Evolutionary conservation across 2,888 invertebrate genomes (phyloP).

Genomic region (Amphipoea lucens): DNA sequence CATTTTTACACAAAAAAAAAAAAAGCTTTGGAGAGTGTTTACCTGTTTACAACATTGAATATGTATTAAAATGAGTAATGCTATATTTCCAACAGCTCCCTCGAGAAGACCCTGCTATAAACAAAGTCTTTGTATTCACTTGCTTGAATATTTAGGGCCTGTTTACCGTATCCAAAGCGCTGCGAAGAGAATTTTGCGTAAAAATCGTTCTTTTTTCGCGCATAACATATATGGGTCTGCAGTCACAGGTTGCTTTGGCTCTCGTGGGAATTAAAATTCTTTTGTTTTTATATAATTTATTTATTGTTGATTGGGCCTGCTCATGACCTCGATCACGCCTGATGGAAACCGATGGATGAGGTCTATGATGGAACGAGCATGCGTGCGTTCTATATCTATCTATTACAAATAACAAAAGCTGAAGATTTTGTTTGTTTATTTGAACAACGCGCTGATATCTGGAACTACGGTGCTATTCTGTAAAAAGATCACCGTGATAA

Average conservation of each 20-base stretch:
- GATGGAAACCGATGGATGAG: too few relatives aligned
- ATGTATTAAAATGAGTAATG: constrained; percentile 56
- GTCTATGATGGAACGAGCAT: too few relatives aligned
- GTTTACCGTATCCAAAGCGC: constrained; percentile 47
- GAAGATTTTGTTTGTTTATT: too few relatives aligned
- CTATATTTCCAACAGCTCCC: constrained; percentile 52
- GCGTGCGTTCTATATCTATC: too few relatives aligned
- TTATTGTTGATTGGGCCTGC: too few relatives aligned
- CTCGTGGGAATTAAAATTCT: constrained; percentile 1
- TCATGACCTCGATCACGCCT: too few relatives aligned
- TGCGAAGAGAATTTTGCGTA: constrained; percentile 10
- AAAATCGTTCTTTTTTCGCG: constrained; percentile 33
- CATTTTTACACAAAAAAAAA: background rate
- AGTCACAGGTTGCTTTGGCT: constrained; percentile 1
- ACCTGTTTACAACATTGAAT: constrained; percentile 51
- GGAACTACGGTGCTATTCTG: too few relatives aligned
- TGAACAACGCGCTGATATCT: too few relatives aligned
- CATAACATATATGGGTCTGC: constrained; percentile 24
- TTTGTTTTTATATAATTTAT: background rate
- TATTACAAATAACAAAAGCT: too few relatives aligned
- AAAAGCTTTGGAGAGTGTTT: constrained; percentile 21
- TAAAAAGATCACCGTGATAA: too few relatives aligned
- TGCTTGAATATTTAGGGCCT: constrained; percentile 62
- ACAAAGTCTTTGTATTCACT: constrained; percentile 54
- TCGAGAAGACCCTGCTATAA: constrained; percentile 52